These are phyloP conservation scores for Nasonia oneida DNA, from an alignment of 2,888 invertebrate genomes.

Conservation along the genomic window DNA sequence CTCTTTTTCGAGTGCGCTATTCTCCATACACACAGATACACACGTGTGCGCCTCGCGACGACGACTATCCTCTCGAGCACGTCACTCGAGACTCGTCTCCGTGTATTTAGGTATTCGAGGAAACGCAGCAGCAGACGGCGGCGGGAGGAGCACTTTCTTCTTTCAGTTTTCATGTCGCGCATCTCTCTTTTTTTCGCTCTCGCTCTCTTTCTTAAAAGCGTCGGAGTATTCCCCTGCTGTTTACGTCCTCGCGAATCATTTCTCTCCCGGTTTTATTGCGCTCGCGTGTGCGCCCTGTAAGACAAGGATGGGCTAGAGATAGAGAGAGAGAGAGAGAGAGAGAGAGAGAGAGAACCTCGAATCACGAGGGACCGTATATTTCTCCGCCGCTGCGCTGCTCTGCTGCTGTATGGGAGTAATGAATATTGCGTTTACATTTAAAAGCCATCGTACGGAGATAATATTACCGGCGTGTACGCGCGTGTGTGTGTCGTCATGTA, in stretches of 20 bases:
- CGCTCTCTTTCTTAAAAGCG: conserved; percentile 36
- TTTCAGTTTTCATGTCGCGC: conserved; percentile 45
- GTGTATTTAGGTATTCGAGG: conserved; percentile 35
- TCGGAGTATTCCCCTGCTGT: conserved; percentile 51
- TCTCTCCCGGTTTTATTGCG: conserved; percentile 19
- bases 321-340: too few species aligned
- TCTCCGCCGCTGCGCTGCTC: not conserved
- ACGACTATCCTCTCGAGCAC: not conserved
- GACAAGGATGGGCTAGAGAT: not conserved
- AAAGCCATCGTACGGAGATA: not conserved
- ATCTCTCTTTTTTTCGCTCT: not conserved
- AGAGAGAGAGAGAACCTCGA: too few species aligned
- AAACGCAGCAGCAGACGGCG: conserved; percentile 4
- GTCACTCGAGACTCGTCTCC: conserved; percentile 22
- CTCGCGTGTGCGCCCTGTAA: not conserved
- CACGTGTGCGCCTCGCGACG: too few species aligned
- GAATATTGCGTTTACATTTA: conserved; percentile 4
- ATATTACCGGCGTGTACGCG: too few species aligned
- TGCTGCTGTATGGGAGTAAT: not conserved
- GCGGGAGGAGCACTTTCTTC: conserved; percentile 35
- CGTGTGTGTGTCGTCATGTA: not conserved
- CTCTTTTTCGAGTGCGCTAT: not conserved
- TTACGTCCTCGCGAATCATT: conserved; percentile 58
- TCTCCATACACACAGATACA: too few species aligned
- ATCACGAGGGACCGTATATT: too few species aligned